Evolutionary conservation across 2,888 invertebrate species (phyloP), one percentile per base, ranked within the genome.

Genomic region (Drosophila cognata): DNA sequence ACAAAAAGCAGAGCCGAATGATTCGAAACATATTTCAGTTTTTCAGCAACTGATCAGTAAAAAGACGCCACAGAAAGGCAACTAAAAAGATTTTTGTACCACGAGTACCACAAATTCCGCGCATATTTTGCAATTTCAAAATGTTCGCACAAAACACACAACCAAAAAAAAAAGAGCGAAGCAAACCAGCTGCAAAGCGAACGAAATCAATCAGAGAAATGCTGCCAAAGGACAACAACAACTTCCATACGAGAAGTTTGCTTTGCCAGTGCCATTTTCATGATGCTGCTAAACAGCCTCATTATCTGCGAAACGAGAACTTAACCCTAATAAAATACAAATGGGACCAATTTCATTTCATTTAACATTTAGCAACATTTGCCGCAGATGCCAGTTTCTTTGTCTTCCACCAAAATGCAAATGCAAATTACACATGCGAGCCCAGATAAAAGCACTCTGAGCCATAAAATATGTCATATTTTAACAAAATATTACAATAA

Each of bases 381-480:
- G 63, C 65, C 63, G 63, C 71, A 67, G 60, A 72, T 74, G 68
- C 71, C 66, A 64, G 77, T 65, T 58, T 43, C 72, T 55, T 62
- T 52, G 55, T 38, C 51, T 52, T 38, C 48, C 41, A 31, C 48
- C 41, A 10, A 59, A 77, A 65, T 71, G 68, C 72, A 75, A 84
- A 57, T 57, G 89, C 87, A 90, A 90, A 90, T 87, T 79, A 81
- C 71, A 83, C 81, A 82, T 73, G 64, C 58, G 81, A 75, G 81
- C 63, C 65, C 43, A 84, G 91, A 90, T 90, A 90, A 91, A 89
- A 87, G 80, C 81, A 72, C 85, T 83, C 65, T 86, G 91, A 89
- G 88, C 81, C 87, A 91, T 92, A 91, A 91, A 91, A 92, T 91
- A 90, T 92, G 91, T 92, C 92, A 90, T 91, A 92, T 91, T 91